Evolutionary conservation across 1,140 invertebrate genomes (phyloP), one percentile per base, ranked within the genome.

Genomic region (Campoletis sonorensis): DNA sequence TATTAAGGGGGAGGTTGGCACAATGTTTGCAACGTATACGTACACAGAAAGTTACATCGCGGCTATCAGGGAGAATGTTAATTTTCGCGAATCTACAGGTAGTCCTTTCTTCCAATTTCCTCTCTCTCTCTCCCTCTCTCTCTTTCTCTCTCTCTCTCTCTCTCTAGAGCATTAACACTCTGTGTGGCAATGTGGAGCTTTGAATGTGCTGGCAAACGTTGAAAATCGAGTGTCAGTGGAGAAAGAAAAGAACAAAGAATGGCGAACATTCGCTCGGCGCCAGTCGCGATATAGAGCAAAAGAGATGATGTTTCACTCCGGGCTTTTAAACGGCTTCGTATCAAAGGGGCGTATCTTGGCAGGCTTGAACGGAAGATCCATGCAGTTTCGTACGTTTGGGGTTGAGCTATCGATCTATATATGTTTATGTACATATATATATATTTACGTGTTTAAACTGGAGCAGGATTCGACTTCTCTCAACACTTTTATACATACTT

Each of bases 81-180:
- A 75, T 75, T 75, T 54, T 75, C 45, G 10, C 72, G 72, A 75
- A 75, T 75, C 72, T 75, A 75, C 72, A 75, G 72, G 72, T 75
- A 75, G 72, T 75, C 49, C 45, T 75, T 75, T 54, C 72, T 75
- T 72, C 26, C 45, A 4, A 54, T 75, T 27, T 16, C 1, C 40
- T 40, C 37, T 40, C 33, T 37, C 26, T 1, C 40, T 40, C 37
- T 40, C 33, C n/a, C n/a, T n/a, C n/a, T n/a, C n/a, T n/a, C n/a
- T n/a, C n/a, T n/a, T n/a, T n/a, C n/a, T n/a, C n/a, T n/a, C n/a
- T n/a, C n/a, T n/a, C n/a, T n/a, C n/a, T n/a, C 26, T 1, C 40
- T 40, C 37, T 40, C 33, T 37, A 16, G 33, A 18, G n/a, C 2
- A 54, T 54, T 21, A 8, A 16, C 21, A 16, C 45, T 49, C 45